Evolutionary conservation across 2,888 invertebrate genomes (phyloP).

Genomic region (Phengaris arion): DNA sequence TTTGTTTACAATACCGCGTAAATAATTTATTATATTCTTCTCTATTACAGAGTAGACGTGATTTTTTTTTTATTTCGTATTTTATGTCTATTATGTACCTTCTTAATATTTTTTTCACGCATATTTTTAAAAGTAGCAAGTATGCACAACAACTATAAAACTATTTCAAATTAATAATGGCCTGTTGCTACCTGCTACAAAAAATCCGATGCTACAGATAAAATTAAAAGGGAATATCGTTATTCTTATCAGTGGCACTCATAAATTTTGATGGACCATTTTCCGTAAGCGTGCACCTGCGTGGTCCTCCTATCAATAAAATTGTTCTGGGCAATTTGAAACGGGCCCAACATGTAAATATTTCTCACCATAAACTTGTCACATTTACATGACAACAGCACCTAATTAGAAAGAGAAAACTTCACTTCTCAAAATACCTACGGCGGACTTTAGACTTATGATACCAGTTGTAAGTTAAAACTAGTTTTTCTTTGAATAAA

Average conservation of each 20-base stretch:
- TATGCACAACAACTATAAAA: no score
- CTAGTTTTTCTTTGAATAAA: no score
- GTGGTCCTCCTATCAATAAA: constrained; percentile 7
- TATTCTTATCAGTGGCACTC: constrained; percentile 7
- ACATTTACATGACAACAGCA: constrained; percentile 22
- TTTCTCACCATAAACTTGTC: neutral
- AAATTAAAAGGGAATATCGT: neutral
- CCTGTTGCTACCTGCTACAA: neutral
- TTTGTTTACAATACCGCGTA: no score
- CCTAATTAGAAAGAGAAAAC: constrained; percentile 21
- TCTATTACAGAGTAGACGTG: no score
- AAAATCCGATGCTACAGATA: neutral
- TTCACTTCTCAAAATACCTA: neutral
- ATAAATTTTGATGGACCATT: constrained; percentile 13
- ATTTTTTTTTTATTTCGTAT: neutral
- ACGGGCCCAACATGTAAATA: constrained; percentile 17
- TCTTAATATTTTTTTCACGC: no score
- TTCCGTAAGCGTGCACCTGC: neutral
- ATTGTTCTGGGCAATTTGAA: constrained; percentile 10
- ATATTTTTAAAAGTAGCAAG: no score
- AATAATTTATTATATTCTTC: no score
- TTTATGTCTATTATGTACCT: no score
- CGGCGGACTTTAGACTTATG: no score
- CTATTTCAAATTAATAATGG: neutral
- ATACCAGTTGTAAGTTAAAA: no score